Evolutionary conservation across 2,888 invertebrate species (phyloP), one percentile per base, ranked within the genome.

Genomic region (Pammene aurita): DNA sequence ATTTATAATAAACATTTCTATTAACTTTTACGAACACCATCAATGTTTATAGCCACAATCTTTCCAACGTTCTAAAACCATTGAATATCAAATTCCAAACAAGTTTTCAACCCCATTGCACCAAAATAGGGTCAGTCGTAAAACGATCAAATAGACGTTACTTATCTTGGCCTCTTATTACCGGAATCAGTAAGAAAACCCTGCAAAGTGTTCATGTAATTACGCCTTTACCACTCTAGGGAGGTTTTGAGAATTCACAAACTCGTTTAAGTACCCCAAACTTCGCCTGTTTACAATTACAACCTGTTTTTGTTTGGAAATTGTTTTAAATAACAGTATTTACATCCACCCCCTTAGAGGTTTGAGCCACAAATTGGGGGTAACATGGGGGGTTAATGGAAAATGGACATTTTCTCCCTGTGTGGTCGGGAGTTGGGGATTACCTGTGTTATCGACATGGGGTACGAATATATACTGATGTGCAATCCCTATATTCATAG

Each of bases 261-360:
- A 65, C 64, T 65, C 69, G 64, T 65, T 69, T 69, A 69, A 69
- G 65, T 68, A 69, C 64, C 69, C 48, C 9, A 60, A 69, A 69
- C 63, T 67, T 61, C 61, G 34, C 34, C 56, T 46, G 65, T 69
- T 65, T 65, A 69, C 69, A 69, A 69, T 69, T 69, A 69, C 69
- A 69, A 44, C 7, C 60, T 69, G 69, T 69, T 69, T 69, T 69
- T 69, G 69, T 69, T 69, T 64, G 64, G 18, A 34, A 68, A 64
- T 65, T 69, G 65, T 69, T 69, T 69, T 69, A 69, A 69, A 58
- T 68, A 67, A 63, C 63, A 18, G 67, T 63, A 63, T 63, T 67
- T 67, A 57, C 63, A 42, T 42, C 11, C 4, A 42, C 42, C 54
- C 66, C 56, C 61, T 56, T 35, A 44, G 62, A 56, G 62, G 57